Conservation (phyloP, 2,113 vertebrate species). For the Atherinomorus stipes region DNA sequence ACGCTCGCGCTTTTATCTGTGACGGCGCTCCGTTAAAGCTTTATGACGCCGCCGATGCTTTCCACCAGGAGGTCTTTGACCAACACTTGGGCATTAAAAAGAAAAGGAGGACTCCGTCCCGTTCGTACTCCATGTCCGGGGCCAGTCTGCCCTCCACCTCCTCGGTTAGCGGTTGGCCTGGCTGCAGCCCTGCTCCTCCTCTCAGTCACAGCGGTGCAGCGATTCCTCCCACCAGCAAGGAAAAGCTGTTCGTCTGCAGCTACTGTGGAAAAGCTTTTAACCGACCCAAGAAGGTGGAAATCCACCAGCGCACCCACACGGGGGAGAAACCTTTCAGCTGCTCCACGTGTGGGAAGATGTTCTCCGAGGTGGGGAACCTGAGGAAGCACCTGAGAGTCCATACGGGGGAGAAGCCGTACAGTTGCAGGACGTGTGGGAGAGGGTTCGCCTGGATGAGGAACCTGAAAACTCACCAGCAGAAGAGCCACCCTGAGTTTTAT, state of each 20-base stretch:
- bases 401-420: constrained; percentile 79
- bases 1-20: constrained; percentile 20
- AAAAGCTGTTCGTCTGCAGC: constrained; percentile 79
- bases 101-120: constrained; percentile 31
- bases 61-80: constrained; percentile 57
- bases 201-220: not conserved
- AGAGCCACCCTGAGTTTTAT: constrained; percentile 70
- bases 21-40: constrained; percentile 62
- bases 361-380: constrained; percentile 80
- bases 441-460: constrained; percentile 81
- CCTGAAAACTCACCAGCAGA: constrained; percentile 80
- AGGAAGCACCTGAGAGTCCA: constrained; percentile 83
- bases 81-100: constrained; percentile 27
- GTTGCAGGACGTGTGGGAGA: constrained; percentile 73
- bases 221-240: constrained; percentile 43
- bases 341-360: constrained; percentile 80
- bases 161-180: constrained; percentile 45
- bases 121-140: constrained; percentile 43
- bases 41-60: constrained; percentile 50
- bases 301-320: constrained; percentile 82
- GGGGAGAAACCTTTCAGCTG: constrained; percentile 82
- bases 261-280: constrained; percentile 82
- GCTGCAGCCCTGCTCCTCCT: not conserved
- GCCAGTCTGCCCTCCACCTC: constrained; percentile 56
- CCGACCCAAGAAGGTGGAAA: constrained; percentile 82